Percentiles rank a stretch among this genome's conserved stretches.
phyloP scores from a whole-genome alignment of 2,888 invertebrate genomes.

The Barypeithes pellucidus region DNA sequence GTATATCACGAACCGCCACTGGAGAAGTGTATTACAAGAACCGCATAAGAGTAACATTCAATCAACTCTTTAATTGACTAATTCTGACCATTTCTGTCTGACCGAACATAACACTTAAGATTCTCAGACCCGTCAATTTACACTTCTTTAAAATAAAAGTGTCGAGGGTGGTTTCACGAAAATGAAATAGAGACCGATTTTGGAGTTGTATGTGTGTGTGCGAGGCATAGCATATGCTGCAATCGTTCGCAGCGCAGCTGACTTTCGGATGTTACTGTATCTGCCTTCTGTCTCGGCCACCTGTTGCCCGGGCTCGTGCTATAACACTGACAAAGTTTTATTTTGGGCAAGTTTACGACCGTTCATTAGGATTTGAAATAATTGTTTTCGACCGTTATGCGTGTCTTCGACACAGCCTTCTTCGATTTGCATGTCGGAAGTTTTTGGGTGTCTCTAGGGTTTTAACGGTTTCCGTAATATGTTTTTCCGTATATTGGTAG shows the following conservation, averaged over 20 bases:
- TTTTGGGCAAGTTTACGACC: constrained; percentile 21
- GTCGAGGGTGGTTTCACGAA: constrained; percentile 29
- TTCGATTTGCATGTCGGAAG: constrained; percentile 25
- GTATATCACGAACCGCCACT: no score
- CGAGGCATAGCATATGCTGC: constrained; percentile 38
- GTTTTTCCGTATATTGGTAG: neutral
- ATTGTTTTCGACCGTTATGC: constrained; percentile 23
- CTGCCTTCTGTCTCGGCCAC: constrained; percentile 67
- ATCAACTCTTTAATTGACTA: constrained; percentile 21
- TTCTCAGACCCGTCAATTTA: constrained; percentile 24
- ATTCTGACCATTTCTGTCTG: neutral
- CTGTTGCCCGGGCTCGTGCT: constrained; percentile 65
- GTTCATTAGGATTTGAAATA: constrained; percentile 6
- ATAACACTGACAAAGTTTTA: constrained; percentile 38
- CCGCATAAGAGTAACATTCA: neutral
- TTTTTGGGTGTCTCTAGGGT: neutral
- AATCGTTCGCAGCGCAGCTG: constrained; percentile 63
- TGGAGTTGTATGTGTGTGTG: constrained; percentile 7
- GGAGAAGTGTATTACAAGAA: no score
- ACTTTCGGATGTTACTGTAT: constrained; percentile 62
- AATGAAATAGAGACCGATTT: constrained; percentile 18
- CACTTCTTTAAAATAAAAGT: constrained; percentile 27
- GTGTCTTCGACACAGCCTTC: neutral
- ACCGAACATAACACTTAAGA: neutral
- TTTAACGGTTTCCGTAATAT: neutral